These are phyloP conservation scores for Platycheirus albimanus DNA, from an alignment of 2,888 invertebrate species.

Conservation along the genomic window DNA sequence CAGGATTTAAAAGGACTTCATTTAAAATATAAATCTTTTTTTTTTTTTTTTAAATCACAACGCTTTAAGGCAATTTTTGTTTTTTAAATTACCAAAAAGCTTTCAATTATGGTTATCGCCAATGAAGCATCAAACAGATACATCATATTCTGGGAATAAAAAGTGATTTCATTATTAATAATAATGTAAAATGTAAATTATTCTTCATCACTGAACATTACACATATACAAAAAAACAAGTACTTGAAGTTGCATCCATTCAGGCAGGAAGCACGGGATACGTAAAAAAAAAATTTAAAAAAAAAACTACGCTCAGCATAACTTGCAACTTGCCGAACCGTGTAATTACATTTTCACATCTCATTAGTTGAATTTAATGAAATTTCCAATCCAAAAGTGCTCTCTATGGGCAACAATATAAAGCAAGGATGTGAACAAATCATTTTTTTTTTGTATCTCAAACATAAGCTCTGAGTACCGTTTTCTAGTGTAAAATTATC, in stretches of 20 bases:
- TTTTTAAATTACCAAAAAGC: too few species aligned
- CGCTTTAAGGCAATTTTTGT: too few species aligned
- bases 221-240: slow-evolving; percentile 29
- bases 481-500: slow-evolving; percentile 25
- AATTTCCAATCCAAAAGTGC: slow-evolving; percentile 57
- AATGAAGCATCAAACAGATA: slow-evolving; percentile 23
- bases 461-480: slow-evolving; percentile 20
- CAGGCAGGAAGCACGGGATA: slow-evolving; percentile 17
- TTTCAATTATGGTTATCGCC: background rate
- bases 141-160: background rate
- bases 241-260: slow-evolving; percentile 38
- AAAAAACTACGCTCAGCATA: slow-evolving; percentile 24
- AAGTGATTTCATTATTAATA: slow-evolving; percentile 32
- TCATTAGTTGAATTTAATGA: slow-evolving; percentile 73
- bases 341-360: slow-evolving; percentile 73
- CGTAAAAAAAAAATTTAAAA: slow-evolving; percentile 11
- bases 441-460: slow-evolving; percentile 15
- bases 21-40: too few species aligned
- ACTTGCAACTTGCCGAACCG: slow-evolving; percentile 67
- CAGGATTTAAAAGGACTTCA: too few species aligned
- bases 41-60: too few species aligned
- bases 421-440: slow-evolving; percentile 30
- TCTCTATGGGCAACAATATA: slow-evolving; percentile 25
- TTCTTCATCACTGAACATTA: slow-evolving; percentile 49
- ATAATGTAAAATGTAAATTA: slow-evolving; percentile 50